Percentiles rank a stretch among this genome's conserved stretches.
phyloP scores from a whole-genome alignment of 2,797 vertebrate species.

The Sebastes matsubarae region DNA sequence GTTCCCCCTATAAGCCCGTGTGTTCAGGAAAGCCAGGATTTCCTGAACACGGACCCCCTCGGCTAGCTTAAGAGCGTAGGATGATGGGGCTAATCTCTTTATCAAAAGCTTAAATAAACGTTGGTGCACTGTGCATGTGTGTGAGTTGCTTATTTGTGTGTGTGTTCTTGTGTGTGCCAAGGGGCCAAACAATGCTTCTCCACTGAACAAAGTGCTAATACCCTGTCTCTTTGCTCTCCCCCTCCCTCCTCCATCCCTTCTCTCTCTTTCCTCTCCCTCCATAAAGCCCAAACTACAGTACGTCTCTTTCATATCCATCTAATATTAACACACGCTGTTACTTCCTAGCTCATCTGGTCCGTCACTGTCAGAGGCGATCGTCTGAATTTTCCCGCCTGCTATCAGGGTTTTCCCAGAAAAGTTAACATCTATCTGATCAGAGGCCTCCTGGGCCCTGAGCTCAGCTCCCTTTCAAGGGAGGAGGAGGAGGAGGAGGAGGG shows the following conservation, averaged over 20 bases:
- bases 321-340: background rate
- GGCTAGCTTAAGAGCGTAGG: conserved; percentile 67
- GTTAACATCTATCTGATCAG: conserved; percentile 60
- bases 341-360: background rate
- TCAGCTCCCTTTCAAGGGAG: conserved; percentile 50
- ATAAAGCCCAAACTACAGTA: background rate
- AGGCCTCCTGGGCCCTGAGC: conserved; percentile 58
- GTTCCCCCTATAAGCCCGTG: conserved; percentile 45
- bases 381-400: conserved; percentile 46
- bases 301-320: background rate
- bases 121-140: conserved; percentile 41
- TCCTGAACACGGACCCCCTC: conserved; percentile 77
- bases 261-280: conserved; percentile 6
- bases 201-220: conserved; percentile 72
- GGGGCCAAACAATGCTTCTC: conserved; percentile 63
- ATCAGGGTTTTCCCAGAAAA: conserved; percentile 61
- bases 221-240: conserved; percentile 60
- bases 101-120: conserved; percentile 86
- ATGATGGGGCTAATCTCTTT: conserved; percentile 84
- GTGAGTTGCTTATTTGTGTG: conserved; percentile 33
- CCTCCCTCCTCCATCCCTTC: conserved; percentile 15
- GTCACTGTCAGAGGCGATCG: conserved; percentile 42
- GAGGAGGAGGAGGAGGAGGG: conserved; percentile 5
- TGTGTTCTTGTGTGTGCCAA: conserved; percentile 51
- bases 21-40: conserved; percentile 78